These are phyloP conservation scores for Tenthredo distinguenda DNA, from an alignment of 2,888 invertebrate species.

Conservation along the genomic window DNA sequence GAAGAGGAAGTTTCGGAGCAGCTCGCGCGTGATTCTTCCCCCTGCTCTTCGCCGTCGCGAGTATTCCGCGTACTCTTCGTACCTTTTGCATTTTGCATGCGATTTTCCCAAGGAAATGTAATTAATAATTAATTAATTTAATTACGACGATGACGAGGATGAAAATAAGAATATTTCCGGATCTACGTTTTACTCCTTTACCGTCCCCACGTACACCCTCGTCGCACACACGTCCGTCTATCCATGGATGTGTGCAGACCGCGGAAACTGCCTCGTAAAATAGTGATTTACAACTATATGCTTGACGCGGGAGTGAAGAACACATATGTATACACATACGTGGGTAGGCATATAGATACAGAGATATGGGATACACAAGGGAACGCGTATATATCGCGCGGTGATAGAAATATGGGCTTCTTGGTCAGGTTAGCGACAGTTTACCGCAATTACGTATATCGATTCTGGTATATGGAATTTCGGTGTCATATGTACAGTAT, in stretches of 20 bases:
- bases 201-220: not conserved
- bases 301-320: not conserved
- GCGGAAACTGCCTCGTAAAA: slow-evolving; percentile 31
- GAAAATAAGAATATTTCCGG: not conserved
- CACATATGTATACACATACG: too few relatives aligned
- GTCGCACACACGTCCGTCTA: not conserved
- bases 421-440: not conserved
- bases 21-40: too few relatives aligned
- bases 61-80: too few relatives aligned
- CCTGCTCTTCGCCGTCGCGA: too few relatives aligned
- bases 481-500: too few relatives aligned
- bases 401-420: not conserved
- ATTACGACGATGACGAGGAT: not conserved
- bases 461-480: too few relatives aligned
- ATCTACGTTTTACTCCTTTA: not conserved
- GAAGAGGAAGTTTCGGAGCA: not conserved
- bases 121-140: too few relatives aligned
- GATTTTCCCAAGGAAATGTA: too few relatives aligned
- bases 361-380: not conserved
- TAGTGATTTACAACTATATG: slow-evolving; percentile 37
- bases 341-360: not conserved
- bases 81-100: too few relatives aligned
- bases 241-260: not conserved
- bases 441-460: not conserved
- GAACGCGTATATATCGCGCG: not conserved